These are phyloP conservation scores for Drepana falcataria DNA, from an alignment of 2,888 invertebrate species.

Conservation along the genomic window DNA sequence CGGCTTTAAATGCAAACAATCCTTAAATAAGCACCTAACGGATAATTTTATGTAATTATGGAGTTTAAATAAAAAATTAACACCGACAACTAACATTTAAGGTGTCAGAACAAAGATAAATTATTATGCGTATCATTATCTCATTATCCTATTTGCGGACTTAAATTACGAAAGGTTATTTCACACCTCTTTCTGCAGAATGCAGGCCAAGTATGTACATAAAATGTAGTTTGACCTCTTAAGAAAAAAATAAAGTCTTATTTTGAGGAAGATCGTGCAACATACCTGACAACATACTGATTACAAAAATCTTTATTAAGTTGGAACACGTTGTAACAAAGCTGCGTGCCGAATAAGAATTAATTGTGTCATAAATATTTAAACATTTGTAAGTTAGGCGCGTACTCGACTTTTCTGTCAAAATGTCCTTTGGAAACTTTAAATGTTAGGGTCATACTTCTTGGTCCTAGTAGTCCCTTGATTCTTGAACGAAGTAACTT, in stretches of 20 bases:
- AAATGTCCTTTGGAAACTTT: conserved; percentile 1
- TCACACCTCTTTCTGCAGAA: conserved; percentile 29
- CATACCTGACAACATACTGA: conserved; percentile 34
- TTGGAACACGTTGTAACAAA: conserved; percentile 29
- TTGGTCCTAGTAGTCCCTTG: no score
- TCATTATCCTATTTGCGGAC: conserved; percentile 19
- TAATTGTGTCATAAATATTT: conserved; percentile 27
- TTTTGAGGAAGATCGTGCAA: conserved; percentile 32
- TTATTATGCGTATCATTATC: not conserved
- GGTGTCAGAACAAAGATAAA: not conserved
- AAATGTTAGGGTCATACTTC: not conserved
- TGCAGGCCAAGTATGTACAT: conserved; percentile 28
- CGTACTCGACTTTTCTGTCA: not conserved
- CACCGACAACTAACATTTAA: not conserved
- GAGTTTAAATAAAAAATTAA: not conserved
- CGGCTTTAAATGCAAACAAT: no score
- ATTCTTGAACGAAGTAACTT: no score
- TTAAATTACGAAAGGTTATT: conserved; percentile 36
- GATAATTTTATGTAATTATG: not conserved
- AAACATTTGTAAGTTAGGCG: conserved; percentile 4
- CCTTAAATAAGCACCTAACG: not conserved
- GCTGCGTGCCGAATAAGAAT: conserved; percentile 36
- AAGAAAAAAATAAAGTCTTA: conserved; percentile 36
- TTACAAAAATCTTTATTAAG: conserved; percentile 42
- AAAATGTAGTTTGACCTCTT: conserved; percentile 28